Evolutionary conservation across 2,888 invertebrate genomes (phyloP), one percentile per base, ranked within the genome.

Genomic region (Agrotis clavis): DNA sequence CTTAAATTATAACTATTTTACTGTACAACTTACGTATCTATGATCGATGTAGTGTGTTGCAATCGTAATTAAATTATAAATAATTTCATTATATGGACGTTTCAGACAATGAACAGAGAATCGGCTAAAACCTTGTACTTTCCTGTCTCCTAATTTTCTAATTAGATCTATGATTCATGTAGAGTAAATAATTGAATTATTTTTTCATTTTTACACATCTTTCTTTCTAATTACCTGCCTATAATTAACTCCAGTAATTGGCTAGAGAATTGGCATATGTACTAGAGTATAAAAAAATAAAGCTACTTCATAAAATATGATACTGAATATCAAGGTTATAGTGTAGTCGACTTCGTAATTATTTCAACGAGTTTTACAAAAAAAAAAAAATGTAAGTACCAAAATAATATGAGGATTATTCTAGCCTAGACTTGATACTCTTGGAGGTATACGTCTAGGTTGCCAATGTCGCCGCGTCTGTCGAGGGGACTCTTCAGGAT

Each of bases 21-120:
- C 94, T 94, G 92, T 95, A 95, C 94, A 95, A 93, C 95, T 94
- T 93, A 93, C 87, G 88, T 91, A 91, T 89, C 90, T 92, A 92
- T 80, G 66, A 81, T 86, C 83, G 83, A 86, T 85, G 83, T 84
- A 80, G 72, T 81, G 75, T 57, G 72, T 76, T 74, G 75, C 74
- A 78, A 53, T 71, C 18, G 69, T 76, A 61, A 68, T 76, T 61
- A 50, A 71, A 79, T 65, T 81, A 68, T 65, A 71, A 67, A 73
- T 73, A 74, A 77, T 80, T 71, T 76, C 54, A 70, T 35, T 69
- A 48, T 57, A 74, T 82, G 80, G 84, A 82, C 78, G 81, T 79
- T 68, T 56, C 74, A 54, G 71, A 67, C 57, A 67, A 63, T 78
- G 76, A 76, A 74, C 63, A 51, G 61, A 80, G 67, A 59, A 66